Evolutionary conservation across 2,888 invertebrate species (phyloP).

Genomic region (Eupithecia subfuscata): DNA sequence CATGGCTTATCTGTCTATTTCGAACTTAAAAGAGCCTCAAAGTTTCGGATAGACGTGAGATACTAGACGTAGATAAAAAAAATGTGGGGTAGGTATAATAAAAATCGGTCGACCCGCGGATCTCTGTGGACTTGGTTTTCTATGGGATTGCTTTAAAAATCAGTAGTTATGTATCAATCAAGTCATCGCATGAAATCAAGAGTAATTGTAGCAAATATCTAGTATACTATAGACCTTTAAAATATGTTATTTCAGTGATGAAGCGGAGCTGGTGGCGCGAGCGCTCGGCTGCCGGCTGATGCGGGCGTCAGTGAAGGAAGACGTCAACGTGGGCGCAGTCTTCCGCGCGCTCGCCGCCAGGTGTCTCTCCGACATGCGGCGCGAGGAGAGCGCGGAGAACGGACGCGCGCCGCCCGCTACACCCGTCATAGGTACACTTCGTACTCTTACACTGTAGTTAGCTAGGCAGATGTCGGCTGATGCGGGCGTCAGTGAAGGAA

Average conservation of each 20-base stretch:
- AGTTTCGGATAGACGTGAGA: too few relatives aligned
- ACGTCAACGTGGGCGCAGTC: slow-evolving; percentile 97
- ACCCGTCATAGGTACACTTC: slow-evolving; percentile 64
- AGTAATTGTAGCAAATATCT: neutral
- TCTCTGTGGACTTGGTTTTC: too few relatives aligned
- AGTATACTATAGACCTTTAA: too few relatives aligned
- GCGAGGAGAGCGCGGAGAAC: slow-evolving; percentile 77
- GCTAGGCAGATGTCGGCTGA: slow-evolving; percentile 84
- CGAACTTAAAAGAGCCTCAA: too few relatives aligned
- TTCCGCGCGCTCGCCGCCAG: slow-evolving; percentile 95
- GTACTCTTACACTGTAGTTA: too few relatives aligned
- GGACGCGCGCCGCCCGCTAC: slow-evolving; percentile 64
- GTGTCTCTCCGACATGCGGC: slow-evolving; percentile 88
- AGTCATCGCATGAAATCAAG: too few relatives aligned
- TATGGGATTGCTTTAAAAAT: too few relatives aligned
- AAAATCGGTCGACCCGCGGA: too few relatives aligned
- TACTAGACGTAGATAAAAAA: too few relatives aligned
- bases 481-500: slow-evolving; percentile 97
- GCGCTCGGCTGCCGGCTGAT: slow-evolving; percentile 94
- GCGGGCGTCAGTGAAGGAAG: slow-evolving; percentile 97
- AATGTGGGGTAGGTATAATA: too few relatives aligned
- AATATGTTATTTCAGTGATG: too few relatives aligned
- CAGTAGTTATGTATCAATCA: neutral
- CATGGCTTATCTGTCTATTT: too few relatives aligned
- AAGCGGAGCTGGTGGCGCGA: slow-evolving; percentile 95